A percentile compares a stretch with the other conserved stretches of the same genome.
phyloP scores from a whole-genome alignment of 2,888 invertebrate genomes.

The Mantis religiosa region DNA sequence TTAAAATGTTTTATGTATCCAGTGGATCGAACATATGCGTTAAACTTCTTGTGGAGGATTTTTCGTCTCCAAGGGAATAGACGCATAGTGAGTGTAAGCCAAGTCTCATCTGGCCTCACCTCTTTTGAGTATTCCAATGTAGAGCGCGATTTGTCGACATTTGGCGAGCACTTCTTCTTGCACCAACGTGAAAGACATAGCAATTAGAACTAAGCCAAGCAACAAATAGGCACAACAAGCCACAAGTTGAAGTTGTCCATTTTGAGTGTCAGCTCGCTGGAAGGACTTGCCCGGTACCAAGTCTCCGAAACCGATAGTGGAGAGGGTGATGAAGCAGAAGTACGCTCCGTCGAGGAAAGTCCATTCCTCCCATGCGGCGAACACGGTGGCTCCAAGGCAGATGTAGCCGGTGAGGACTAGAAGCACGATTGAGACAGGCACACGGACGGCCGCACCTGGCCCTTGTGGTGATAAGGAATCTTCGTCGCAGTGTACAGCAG shows the following conservation, averaged over 20 bases:
- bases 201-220: conserved; percentile 73
- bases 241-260: conserved; percentile 67
- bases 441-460: conserved; percentile 38
- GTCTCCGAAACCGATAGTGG: conserved; percentile 79
- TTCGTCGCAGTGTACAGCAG: conserved; percentile 36
- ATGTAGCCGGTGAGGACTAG: conserved; percentile 69
- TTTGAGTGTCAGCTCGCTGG: conserved; percentile 38
- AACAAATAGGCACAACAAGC: conserved; percentile 77
- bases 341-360: conserved; percentile 76
- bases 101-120: conserved; percentile 36
- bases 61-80: neutral
- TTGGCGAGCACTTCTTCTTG: conserved; percentile 70
- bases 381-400: conserved; percentile 69
- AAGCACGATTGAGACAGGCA: conserved; percentile 62
- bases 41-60: neutral
- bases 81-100: neutral
- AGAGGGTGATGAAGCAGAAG: conserved; percentile 79
- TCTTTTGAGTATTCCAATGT: conserved; percentile 62
- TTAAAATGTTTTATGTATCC: too few relatives aligned
- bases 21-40: neutral
- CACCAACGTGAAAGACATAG: conserved; percentile 79
- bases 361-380: conserved; percentile 78
- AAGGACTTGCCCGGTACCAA: conserved; percentile 58
- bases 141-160: conserved; percentile 41
- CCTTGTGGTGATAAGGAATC: conserved; percentile 20